Evolutionary conservation across 2,797 vertebrate species (phyloP), one percentile per base, ranked within the genome.

Genomic region (Sebastes baramenuke): DNA sequence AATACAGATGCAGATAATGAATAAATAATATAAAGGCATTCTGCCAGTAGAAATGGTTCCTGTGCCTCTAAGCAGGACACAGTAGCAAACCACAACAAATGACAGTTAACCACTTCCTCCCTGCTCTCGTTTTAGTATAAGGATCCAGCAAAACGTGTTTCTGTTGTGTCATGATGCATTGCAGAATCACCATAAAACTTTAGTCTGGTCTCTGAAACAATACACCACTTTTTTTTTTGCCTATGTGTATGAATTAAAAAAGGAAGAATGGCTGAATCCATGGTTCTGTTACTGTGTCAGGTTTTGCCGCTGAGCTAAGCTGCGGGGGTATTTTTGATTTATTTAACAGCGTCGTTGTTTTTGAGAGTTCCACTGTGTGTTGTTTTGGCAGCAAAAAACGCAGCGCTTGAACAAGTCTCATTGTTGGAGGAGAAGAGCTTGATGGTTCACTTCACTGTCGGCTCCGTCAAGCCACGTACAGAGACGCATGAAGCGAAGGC

Each of bases 261-360:
- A 32, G 12, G 25, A 7, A 70, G 58, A 72, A 68, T 49, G 56
- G 32, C 65, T 81, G 61, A 75, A 68, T 81, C 54, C 59, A 56
- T 34, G 74, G 67, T 75, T 77, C 22, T 58, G 55, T 72, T 72
- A 29, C 24, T 30, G 25, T 67, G 73, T 86, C 61, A 56, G 58
- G 55, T 60, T 80, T 80, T 73, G 75, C 68, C 10, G 18, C 71
- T 68, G 74, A 82, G 82, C 58, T 67, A 52, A 80, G 77, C 80
- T 83, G 67, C 36, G 13, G n/a, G 83, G 55, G 20, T 73, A 5
- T 84, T 83, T 87, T 77, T 85, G 52, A 88, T 91, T 88, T 85
- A 82, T 87, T 84, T 82, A 79, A 78, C 56, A 34, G 78, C 69
- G 24, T 8, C 38, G 66, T 84, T 79, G 67, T 83, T 88, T 79